Base-by-base conservation (phyloP, 1,140 invertebrate genomes). In the Drosophila virilis region DNA sequence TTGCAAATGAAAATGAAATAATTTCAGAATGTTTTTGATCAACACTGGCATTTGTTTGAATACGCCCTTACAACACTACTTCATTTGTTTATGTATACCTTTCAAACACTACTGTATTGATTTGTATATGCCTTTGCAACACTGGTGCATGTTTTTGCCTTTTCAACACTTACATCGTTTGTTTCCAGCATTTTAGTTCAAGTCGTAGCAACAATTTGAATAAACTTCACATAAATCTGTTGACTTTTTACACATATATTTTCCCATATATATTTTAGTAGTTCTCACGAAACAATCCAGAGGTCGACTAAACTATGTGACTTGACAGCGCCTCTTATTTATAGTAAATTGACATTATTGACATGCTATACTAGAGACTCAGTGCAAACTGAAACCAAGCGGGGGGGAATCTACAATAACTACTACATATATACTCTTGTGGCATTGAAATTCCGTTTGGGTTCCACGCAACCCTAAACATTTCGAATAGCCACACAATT, bases 321-420 rank as follows among this genome's bases (percentile, higher is more conserved):
- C 75, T 70, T 48, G 33, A 35, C 69, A 82, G 43, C 74, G 38
- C 8, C 13, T 50, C 84, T 38, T 69, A 72, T 86, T 77, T 86
- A 83, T 77, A 77, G 52, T 62, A 43, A 74, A 64, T 60, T 67
- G 73, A 59, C 84, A 89, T 69, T 88, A 89, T 86, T 86, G 82
- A 71, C 82, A 79, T 58, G 58, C 58, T 46, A 51, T 48, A 74
- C 55, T 65, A 65, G 45, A 48, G 12, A 40, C 6, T 8, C 22
- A 22, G 22, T 22, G 22, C 22, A 22, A 22, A 22, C 22, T 22
- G 22, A 22, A 22, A 3, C 22, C 22, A 22, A 22, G 22, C 2
- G 22, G 22, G 22, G 22, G 22, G 17, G n/a, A n/a, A n/a, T 22
- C 22, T 28, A 38, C 37, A 10, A 38, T 15, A 22, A 8, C 38